Evolutionary conservation across 2,113 vertebrate genomes (phyloP), one percentile per base, ranked within the genome.

Genomic region (Carassius carassius): DNA sequence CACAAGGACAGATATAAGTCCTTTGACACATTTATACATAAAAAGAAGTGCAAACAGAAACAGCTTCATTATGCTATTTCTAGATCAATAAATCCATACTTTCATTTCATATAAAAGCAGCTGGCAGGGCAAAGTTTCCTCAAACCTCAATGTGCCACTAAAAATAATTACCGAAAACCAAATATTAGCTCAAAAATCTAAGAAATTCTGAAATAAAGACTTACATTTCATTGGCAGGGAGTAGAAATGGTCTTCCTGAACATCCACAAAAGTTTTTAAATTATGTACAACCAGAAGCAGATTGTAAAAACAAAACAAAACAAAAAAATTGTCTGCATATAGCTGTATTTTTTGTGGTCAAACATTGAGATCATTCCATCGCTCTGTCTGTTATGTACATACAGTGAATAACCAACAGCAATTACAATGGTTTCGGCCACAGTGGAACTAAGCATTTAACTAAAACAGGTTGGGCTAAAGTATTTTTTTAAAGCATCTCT

Each of bases 391-490:
- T 86, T 77, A 76, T 74, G 65, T 76, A 78, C 73, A 65, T 21
- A 41, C 19, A 44, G 49, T 89, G 90, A 90, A 74, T 90, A 91
- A 90, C 60, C 75, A 80, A 77, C 76, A 91, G 89, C 85, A 90
- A 85, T 86, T 86, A 63, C 65, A 82, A 82, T 41, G 54, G 82
- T 84, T 90, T 92, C 90, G 83, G 47, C 88, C 62, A 62, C 63
- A 65, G 56, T 86, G 62, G 80, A 87, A 90, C 86, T 82, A 72
- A 69, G 56, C 75, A 84, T 85, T 82, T 81, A 90, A 35, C 84
- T 63, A 89, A 92, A 91, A 83, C 91, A 91, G 89, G 82, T 92
- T 81, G 56, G 32, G 79, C 63, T 76, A 82, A 23, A 77, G 32
- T 29, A 29, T 29, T 29, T 29, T 29, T 29, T 29, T 29, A 1